Evolutionary conservation across 1,140 invertebrate species (phyloP), one percentile per base, ranked within the genome.

Genomic region (Heliconius eleuchia): DNA sequence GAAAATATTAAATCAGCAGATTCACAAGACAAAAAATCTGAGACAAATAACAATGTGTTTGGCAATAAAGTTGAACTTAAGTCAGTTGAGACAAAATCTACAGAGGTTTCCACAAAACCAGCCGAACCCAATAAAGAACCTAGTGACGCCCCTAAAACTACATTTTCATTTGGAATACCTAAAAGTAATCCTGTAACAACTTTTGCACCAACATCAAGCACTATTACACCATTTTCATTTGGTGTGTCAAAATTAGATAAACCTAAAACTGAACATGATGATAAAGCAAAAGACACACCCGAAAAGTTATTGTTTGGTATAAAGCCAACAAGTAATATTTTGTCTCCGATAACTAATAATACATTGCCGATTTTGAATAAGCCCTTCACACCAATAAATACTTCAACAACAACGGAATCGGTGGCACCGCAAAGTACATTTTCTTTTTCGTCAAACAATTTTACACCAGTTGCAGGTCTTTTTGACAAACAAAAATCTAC

Each of bases 31-130:
- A 83, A 84, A 79, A 80, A 85, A 77, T 78, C 87, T 37, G 91
- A 92, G 83, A 87, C 86, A 50, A 91, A 91, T 82, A 93, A 92
- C 80, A 92, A 92, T 82, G 74, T 80, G 23, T 66, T 66, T 66
- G 60, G 60, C 11, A 66, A 30, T 66, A 30, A 66, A 66, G 30
- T 66, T 30, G 60, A 66, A 66, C 30, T 27, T 16, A 66, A 66
- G 13, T 66, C 60, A 66, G 27, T 23, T 66, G 60, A 66, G 79
- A 85, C 80, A 19, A 9, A n/a, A 52, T 78, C 34, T 30, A 52
- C 52, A 55, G 13, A 71, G 9, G 75, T 85, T 74, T 55, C 81
- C 2, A 82, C 60, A n/a, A 80, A 85, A 84, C 5, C 52, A 46
- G 76, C 50, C 66, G 83, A 83, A 74, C 37, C 78, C n/a, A 60